Evolutionary conservation across 2,113 vertebrate species (phyloP), one percentile per base, ranked within the genome.

Genomic region (Neotoma lepida): DNA sequence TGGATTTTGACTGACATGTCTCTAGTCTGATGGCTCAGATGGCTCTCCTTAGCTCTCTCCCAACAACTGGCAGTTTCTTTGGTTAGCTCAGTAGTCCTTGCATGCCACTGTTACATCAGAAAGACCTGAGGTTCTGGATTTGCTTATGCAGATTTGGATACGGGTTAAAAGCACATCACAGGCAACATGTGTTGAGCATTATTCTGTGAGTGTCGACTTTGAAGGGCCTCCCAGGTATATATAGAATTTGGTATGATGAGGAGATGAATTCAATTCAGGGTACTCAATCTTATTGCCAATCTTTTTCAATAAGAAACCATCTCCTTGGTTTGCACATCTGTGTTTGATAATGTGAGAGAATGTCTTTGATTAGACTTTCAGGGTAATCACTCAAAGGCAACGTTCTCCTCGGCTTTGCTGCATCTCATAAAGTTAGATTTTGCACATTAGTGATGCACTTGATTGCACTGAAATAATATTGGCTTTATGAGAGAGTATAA

Each of bases 281-380:
- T 98, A 94, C 94, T 95, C 90, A 78, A 91, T 97, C 89, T 97
- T 91, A 20, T 90, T 98, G 97, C 95, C 97, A 98, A 20, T 96
- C 97, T 97, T 97, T 97, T 96, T 96, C 97, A 96, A 82, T 97
- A 97, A 96, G 97, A 97, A 96, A 94, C 91, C 82, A 81, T 98
- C 97, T 95, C 76, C 66, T 96, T 86, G 91, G 71, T 95, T 95
- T 94, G 88, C 97, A 96, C 97, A 98, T 98, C 98, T 98, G 98
- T 97, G 92, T 98, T 98, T 98, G 97, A 98, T 98, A 98, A 98
- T 93, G 82, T 85, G 96, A 89, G 88, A 96, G 98, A 98, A 98
- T 98, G 97, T 93, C 97, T 98, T 98, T 98, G 97, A 98, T 98
- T 98, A 98, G 97, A 91, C 12, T 97, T 98, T 95, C 97, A 93